A percentile compares a stretch with the other conserved stretches of the same genome.
Evolutionary conservation across 1,140 invertebrate species (phyloP).

Genomic region (Sinonovacula constricta): DNA sequence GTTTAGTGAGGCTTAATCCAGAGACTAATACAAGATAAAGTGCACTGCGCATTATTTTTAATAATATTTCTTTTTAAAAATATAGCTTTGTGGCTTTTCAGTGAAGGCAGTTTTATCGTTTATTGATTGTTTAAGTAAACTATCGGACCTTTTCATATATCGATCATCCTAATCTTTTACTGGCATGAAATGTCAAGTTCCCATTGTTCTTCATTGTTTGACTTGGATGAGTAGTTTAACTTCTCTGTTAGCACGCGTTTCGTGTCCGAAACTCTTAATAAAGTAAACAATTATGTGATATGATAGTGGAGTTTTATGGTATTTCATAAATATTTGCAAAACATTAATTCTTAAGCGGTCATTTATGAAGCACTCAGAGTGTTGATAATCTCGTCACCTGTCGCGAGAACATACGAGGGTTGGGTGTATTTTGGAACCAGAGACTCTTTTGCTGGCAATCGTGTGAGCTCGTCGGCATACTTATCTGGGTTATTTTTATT

Average conservation of each 20-base stretch:
- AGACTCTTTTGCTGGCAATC: constrained; percentile 10
- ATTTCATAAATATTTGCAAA: constrained; percentile 53
- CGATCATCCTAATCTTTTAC: too few relatives aligned
- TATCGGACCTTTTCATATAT: neutral
- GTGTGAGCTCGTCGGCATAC: too few relatives aligned
- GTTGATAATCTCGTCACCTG: constrained; percentile 50
- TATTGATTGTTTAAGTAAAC: neutral
- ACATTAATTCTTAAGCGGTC: constrained; percentile 29
- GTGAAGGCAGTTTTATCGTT: neutral
- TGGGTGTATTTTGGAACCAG: constrained; percentile 15
- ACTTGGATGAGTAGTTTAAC: neutral
- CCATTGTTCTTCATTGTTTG: neutral
- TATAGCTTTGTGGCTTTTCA: neutral
- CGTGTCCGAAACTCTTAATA: neutral
- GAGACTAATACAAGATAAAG: too few relatives aligned
- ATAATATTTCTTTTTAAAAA: too few relatives aligned
- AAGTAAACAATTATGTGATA: constrained; percentile 11
- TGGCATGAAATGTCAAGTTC: too few relatives aligned
- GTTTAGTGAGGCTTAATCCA: too few relatives aligned
- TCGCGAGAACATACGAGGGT: constrained; percentile 44
- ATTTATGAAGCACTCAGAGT: constrained; percentile 22
- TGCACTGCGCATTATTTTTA: too few relatives aligned
- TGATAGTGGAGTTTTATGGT: constrained; percentile 20
- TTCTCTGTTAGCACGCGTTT: neutral
- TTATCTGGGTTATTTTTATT: too few relatives aligned